These are phyloP conservation scores for Acronicta psi DNA, from an alignment of 2,888 invertebrate genomes.

Conservation along the genomic window DNA sequence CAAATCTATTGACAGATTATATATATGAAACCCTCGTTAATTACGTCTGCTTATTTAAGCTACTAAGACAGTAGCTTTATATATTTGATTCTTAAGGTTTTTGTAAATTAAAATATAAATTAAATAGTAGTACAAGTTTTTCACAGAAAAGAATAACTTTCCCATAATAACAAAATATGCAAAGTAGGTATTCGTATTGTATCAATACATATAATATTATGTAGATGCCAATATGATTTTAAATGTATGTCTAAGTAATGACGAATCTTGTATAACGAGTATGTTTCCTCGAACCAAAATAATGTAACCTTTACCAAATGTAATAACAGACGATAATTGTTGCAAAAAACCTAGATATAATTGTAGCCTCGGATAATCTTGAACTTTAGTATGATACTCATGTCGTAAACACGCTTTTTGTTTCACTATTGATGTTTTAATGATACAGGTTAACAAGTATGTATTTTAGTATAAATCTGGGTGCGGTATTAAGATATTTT, in stretches of 20 bases:
- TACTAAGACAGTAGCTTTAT: no score
- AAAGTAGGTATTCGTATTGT: no score
- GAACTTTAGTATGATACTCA: conserved; percentile 41
- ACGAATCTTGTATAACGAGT: conserved; percentile 7
- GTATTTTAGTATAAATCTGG: conserved; percentile 10
- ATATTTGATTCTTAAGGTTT: no score
- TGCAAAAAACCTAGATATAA: conserved; percentile 53
- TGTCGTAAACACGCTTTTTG: conserved; percentile 48
- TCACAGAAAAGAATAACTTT: no score
- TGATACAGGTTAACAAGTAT: conserved; percentile 13
- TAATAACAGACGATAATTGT: conserved; percentile 52
- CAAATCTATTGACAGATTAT: no score
- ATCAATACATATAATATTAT: no score
- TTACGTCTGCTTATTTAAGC: no score
- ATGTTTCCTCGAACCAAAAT: conserved; percentile 40
- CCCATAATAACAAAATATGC: no score
- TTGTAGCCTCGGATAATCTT: conserved; percentile 39
- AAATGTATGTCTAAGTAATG: conserved; percentile 11
- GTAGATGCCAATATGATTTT: no score
- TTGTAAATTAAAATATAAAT: no score
- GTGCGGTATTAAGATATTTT: conserved; percentile 17
- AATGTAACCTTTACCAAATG: conserved; percentile 48
- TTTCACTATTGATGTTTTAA: conserved; percentile 22
- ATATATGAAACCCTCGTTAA: no score
- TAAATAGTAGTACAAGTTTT: no score